Evolutionary conservation across 2,888 invertebrate species (phyloP).

Genomic region (Drosophila heteroneura): DNA sequence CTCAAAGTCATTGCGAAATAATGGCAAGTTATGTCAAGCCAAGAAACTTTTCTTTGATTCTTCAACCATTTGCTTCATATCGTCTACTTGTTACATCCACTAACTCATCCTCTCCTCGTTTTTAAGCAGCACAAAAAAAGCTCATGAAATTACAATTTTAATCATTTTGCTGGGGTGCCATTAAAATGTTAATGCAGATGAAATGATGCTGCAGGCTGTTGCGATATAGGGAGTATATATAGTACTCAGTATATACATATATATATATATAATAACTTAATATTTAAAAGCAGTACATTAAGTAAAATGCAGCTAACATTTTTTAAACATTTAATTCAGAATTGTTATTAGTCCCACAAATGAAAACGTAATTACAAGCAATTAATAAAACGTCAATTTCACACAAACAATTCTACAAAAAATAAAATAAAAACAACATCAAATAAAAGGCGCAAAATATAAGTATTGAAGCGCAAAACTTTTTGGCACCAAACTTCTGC

Average conservation of each 20-base stretch:
- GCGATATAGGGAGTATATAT: slow-evolving; percentile 26
- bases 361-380: slow-evolving; percentile 68
- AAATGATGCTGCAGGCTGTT: slow-evolving; percentile 41
- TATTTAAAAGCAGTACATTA: background rate
- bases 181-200: slow-evolving; percentile 58
- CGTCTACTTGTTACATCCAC: background rate
- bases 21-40: slow-evolving; percentile 20
- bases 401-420: slow-evolving; percentile 34
- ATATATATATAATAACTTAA: background rate
- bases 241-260: background rate
- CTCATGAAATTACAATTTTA: slow-evolving; percentile 49
- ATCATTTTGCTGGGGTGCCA: slow-evolving; percentile 37
- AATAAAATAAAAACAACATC: slow-evolving; percentile 4
- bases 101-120: too few relatives aligned
- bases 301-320: slow-evolving; percentile 9
- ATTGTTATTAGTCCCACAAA: slow-evolving; percentile 49
- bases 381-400: slow-evolving; percentile 68
- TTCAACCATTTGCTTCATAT: background rate
- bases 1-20: background rate
- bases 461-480: slow-evolving; percentile 51
- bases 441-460: slow-evolving; percentile 3
- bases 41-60: background rate
- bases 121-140: slow-evolving; percentile 12
- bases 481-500: slow-evolving; percentile 67
- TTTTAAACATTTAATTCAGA: slow-evolving; percentile 16